A percentile compares a stretch with the other conserved stretches of the same genome.
Conservation (phyloP, 1,140 invertebrate species). For the Aricia agestis region DNA sequence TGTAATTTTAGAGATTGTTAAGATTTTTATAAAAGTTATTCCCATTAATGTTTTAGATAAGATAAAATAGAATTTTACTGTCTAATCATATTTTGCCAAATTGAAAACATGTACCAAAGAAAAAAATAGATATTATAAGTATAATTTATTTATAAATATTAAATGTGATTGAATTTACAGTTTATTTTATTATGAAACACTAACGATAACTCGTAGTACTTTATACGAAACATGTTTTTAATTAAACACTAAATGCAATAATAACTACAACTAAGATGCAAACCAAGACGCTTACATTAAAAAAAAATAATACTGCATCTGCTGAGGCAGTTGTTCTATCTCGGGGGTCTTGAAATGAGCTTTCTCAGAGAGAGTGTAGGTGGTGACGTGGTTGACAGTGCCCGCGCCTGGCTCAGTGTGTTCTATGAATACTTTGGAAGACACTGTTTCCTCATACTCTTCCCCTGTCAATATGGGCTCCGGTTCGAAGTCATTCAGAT, state of each 20-base stretch:
- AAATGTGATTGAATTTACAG: slow-evolving; percentile 19
- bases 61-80: neutral
- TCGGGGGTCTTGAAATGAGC: slow-evolving; percentile 57
- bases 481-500: slow-evolving; percentile 36
- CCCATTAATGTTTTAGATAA: neutral
- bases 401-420: slow-evolving; percentile 50
- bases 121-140: slow-evolving; percentile 18
- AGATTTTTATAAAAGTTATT: neutral
- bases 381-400: slow-evolving; percentile 61
- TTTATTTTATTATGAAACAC: neutral
- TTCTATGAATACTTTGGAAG: slow-evolving; percentile 52
- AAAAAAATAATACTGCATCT: slow-evolving; percentile 67
- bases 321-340: slow-evolving; percentile 59
- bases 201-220: neutral
- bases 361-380: slow-evolving; percentile 60
- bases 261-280: slow-evolving; percentile 20
- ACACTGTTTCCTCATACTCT: slow-evolving; percentile 60
- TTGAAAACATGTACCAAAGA: slow-evolving; percentile 43
- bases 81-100: slow-evolving; percentile 34
- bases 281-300: slow-evolving; percentile 39
- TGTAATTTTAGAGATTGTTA: neutral
- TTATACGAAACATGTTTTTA: neutral
- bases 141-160: slow-evolving; percentile 44
- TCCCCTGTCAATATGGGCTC: slow-evolving; percentile 57
- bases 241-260: slow-evolving; percentile 11